Evolutionary conservation across 2,888 invertebrate genomes (phyloP), one percentile per base, ranked within the genome.

Genomic region (Conops quadrifasciatus): DNA sequence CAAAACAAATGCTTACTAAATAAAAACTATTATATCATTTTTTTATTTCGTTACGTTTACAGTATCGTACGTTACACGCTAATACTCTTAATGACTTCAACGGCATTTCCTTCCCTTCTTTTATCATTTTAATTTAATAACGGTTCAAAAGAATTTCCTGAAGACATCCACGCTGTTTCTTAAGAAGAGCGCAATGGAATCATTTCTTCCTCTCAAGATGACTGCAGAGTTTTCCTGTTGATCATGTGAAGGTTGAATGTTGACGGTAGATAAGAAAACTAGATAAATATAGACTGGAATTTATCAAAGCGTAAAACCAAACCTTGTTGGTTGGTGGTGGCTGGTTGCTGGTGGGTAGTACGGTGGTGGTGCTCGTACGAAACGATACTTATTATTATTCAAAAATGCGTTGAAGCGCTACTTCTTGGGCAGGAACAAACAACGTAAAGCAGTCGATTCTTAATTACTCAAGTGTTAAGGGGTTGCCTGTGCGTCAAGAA

Each of bases 371-470:
- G 1, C 2, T 24, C 11, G 2, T 53, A 58, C 24, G 26, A 2
- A 36, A 56, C 58, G 16, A 63, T 56, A 1, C 36, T 28, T 43
- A 62, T 69, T n/a, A 60, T 60, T 63, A 59, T 70, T 70, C 51
- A 70, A 47, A 58, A 59, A 59, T 59, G 49, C 65, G 28, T 2
- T 16, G 47, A 36, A 65, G 58, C 65, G 30, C 65, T 65, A 16
- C 49, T 64, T 63, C 26, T 49, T 47, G 26, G 5, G 9, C 26
- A 19, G 49, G 49, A 51, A 65, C n/a, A 28, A 36, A 36, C 36
- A 9, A 4, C 9, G 9, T 36, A 7, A 36, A n/a, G 28, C 21
- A 63, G 45, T 19, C 16, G 30, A 16, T 51, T 53, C 66, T 65
- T 65, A 65, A 53, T 65, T 30, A 53, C 53, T 43, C 19, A 26